Evolutionary conservation across 1,140 invertebrate species (phyloP).

Genomic region (Alviniconcha marisindica): DNA sequence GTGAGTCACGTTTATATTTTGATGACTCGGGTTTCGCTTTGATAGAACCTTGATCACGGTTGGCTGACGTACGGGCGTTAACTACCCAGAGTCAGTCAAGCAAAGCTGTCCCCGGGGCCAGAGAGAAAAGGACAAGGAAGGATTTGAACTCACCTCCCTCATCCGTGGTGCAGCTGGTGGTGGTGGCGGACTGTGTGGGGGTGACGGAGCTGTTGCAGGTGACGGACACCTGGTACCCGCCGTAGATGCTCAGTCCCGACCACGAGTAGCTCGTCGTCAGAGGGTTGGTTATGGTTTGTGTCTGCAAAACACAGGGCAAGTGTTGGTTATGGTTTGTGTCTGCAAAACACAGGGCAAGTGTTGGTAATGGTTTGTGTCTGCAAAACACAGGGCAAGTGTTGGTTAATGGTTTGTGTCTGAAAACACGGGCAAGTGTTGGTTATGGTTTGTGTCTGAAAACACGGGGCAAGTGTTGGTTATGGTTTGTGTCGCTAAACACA

Average conservation of each 20-base stretch:
- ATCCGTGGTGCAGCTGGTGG: conserved; percentile 23
- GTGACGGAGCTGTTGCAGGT: conserved; percentile 15
- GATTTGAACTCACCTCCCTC: background rate
- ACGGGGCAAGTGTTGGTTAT: no score
- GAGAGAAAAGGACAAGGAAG: background rate
- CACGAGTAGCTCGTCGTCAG: background rate
- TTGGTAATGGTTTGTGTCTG: no score
- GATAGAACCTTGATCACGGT: background rate
- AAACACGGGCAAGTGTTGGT: no score
- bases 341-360: no score
- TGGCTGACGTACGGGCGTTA: background rate
- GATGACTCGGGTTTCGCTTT: no score
- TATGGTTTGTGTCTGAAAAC: no score
- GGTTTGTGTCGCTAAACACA: no score
- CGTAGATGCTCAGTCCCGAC: conserved; percentile 3
- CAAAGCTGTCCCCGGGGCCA: background rate
- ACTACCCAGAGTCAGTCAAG: background rate
- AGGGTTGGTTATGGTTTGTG: background rate
- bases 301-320: conserved; percentile 6
- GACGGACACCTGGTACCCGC: conserved; percentile 16
- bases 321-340: no score
- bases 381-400: no score
- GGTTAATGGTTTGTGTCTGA: no score
- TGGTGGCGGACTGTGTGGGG: background rate
- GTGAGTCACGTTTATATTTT: no score